phyloP scores from a whole-genome alignment of 2,888 invertebrate genomes.

The Pristionchus maxplancki region DNA sequence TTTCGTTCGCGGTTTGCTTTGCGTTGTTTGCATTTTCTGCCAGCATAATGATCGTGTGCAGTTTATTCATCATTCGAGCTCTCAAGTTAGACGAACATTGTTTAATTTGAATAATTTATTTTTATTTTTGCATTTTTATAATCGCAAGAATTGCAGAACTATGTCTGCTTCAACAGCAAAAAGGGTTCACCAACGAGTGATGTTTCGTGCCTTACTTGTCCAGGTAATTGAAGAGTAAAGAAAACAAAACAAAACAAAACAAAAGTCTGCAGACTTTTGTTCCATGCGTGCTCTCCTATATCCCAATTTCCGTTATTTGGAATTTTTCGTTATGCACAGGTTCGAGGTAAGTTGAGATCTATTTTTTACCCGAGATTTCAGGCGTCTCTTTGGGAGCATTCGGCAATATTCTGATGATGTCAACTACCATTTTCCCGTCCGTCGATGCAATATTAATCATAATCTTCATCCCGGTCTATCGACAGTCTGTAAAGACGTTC shows the following conservation, averaged over 20 bases:
- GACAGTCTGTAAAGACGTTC: neutral
- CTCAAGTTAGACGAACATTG: no score
- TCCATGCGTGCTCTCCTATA: neutral
- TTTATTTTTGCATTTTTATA: no score
- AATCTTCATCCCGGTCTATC: neutral
- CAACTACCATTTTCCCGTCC: neutral
- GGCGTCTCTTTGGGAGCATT: neutral
- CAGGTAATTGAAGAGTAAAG: no score
- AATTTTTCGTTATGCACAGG: neutral
- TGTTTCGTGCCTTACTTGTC: neutral
- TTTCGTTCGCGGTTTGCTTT: neutral
- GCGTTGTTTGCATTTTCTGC: neutral
- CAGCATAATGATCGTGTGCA: neutral
- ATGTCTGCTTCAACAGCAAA: neutral
- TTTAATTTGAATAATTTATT: neutral
- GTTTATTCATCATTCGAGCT: neutral
- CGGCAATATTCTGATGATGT: neutral
- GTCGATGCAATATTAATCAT: neutral
- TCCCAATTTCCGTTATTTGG: neutral
- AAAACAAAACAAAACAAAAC: no score
- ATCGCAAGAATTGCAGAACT: no score
- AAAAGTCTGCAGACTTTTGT: neutral
- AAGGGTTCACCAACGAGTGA: neutral
- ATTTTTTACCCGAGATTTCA: no score
- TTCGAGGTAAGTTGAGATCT: no score